These are phyloP conservation scores for Amiota minor DNA, from an alignment of 2,888 invertebrate genomes.

Conservation along the genomic window DNA sequence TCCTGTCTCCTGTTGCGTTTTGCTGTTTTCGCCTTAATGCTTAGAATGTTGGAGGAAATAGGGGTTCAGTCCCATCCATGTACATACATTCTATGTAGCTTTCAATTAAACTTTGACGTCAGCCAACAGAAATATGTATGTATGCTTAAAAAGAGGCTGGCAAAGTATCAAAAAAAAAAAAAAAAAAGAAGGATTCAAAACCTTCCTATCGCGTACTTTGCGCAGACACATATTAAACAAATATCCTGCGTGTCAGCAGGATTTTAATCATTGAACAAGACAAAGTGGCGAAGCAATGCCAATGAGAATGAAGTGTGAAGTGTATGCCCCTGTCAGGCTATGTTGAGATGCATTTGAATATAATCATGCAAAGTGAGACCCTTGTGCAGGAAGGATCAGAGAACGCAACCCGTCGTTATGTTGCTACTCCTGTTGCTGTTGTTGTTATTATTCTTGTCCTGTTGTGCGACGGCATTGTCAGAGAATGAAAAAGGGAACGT, in stretches of 20 bases:
- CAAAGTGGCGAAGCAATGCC: neutral
- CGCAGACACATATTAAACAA: neutral
- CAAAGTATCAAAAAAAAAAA: neutral
- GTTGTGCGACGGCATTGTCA: neutral
- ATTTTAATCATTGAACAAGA: conserved; percentile 16
- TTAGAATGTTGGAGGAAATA: no score
- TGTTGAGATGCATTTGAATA: neutral
- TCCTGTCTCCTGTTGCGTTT: no score
- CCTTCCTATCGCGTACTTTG: neutral
- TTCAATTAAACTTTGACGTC: conserved; percentile 4
- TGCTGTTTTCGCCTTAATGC: no score
- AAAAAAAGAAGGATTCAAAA: conserved; percentile 10
- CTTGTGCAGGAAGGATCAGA: neutral
- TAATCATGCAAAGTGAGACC: conserved; percentile 20
- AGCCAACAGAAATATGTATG: neutral
- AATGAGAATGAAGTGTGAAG: neutral
- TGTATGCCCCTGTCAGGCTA: neutral
- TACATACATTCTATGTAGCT: neutral
- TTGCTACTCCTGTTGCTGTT: neutral
- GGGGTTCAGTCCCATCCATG: no score
- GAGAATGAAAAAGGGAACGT: no score
- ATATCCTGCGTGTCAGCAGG: conserved; percentile 26
- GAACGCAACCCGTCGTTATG: neutral
- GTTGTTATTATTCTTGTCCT: neutral
- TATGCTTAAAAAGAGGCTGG: neutral